Evolutionary conservation across 2,113 vertebrate genomes (phyloP).

Genomic region (Nannobrachium achirus): DNA sequence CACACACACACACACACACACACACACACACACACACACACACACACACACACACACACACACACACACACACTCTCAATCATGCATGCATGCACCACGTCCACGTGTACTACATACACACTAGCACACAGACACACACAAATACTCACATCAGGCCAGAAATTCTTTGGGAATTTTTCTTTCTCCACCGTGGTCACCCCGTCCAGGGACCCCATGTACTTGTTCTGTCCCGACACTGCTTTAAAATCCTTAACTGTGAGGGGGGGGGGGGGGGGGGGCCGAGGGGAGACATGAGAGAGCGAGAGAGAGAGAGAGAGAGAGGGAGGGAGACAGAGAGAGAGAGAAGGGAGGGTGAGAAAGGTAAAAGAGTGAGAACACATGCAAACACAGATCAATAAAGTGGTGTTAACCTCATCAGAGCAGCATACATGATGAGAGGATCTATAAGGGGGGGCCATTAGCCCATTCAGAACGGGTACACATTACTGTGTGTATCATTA

Average conservation of each 20-base stretch:
- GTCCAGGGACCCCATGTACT: slow-evolving; percentile 70
- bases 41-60: slow-evolving; percentile 25
- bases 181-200: slow-evolving; percentile 77
- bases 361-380: slow-evolving; percentile 78
- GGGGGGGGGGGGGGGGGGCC: slow-evolving; percentile 9
- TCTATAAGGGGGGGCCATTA: slow-evolving; percentile 79
- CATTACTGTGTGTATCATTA: too few relatives aligned
- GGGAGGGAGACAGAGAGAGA: background rate
- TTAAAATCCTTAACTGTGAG: slow-evolving; percentile 78
- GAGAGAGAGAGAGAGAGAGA: slow-evolving; percentile 1
- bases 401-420: slow-evolving; percentile 80
- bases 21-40: slow-evolving; percentile 12
- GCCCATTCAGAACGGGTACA: too few relatives aligned
- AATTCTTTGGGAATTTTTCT: slow-evolving; percentile 81
- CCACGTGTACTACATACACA: slow-evolving; percentile 7
- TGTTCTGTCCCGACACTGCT: slow-evolving; percentile 71
- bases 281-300: background rate
- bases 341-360: slow-evolving; percentile 34
- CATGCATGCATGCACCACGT: too few relatives aligned
- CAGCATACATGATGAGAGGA: slow-evolving; percentile 71
- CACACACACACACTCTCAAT: slow-evolving; percentile 10
- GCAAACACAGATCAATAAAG: slow-evolving; percentile 84
- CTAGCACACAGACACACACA: slow-evolving; percentile 26
- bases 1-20: background rate
- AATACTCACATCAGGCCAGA: slow-evolving; percentile 83